Conservation (phyloP, 2,888 invertebrate species). For the Sycophila texana region DNA sequence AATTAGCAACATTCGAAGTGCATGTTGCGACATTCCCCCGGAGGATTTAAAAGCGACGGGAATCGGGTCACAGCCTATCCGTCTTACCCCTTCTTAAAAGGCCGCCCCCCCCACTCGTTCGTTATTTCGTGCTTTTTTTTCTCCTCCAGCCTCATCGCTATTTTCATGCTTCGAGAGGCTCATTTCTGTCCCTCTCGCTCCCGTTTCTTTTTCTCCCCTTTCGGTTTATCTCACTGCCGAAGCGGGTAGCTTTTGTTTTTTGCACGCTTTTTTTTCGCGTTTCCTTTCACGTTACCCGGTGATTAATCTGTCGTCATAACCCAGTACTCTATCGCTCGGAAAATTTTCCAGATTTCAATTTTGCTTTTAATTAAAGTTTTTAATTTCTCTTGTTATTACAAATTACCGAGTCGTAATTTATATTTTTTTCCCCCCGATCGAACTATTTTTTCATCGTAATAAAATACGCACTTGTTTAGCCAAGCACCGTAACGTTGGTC, state of each 20-base stretch:
- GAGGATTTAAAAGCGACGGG: conserved; percentile 15
- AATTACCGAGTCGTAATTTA: background rate
- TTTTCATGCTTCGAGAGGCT: conserved; percentile 1
- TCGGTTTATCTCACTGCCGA: background rate
- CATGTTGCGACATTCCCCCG: conserved; percentile 25
- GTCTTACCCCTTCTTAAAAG: conserved; percentile 13
- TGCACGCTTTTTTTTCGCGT: background rate
- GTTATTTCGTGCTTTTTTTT: conserved; percentile 16
- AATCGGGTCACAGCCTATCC: conserved; percentile 29
- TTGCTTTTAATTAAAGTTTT: background rate
- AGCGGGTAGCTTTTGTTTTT: background rate
- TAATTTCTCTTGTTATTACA: background rate
- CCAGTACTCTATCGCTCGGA: background rate
- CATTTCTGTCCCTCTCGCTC: conserved; percentile 1
- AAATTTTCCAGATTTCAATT: background rate
- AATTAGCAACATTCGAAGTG: conserved; percentile 57
- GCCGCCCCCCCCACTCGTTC: background rate
- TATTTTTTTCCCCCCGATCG: too few relatives aligned
- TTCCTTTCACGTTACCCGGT: too few relatives aligned
- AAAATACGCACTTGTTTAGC: too few relatives aligned
- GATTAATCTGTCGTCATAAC: conserved; percentile 7
- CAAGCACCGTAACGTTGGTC: too few relatives aligned
- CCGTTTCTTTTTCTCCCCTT: background rate
- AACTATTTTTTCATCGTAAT: too few relatives aligned
- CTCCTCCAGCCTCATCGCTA: background rate